These are phyloP conservation scores for Cichladusa arquata DNA, from an alignment of 2,113 vertebrate species.

Conservation along the genomic window DNA sequence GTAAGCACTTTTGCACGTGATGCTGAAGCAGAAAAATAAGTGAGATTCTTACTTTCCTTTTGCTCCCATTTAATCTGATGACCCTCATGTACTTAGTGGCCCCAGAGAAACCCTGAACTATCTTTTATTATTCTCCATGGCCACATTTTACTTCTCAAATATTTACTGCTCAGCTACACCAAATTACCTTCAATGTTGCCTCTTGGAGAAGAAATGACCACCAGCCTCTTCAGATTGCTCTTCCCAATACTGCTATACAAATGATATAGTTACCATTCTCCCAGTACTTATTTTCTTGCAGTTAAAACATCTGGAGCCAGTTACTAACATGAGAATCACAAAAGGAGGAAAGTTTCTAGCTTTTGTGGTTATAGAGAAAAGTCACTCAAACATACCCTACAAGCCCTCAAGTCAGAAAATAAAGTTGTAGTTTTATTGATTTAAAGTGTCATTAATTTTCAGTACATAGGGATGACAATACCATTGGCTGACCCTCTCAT, in stretches of 20 bases:
- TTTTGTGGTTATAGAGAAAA: neutral
- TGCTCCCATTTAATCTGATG: neutral
- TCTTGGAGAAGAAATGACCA: neutral
- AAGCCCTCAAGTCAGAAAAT: conserved; percentile 24
- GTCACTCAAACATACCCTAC: neutral
- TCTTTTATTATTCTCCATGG: neutral
- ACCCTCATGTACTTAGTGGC: neutral
- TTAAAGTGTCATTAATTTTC: neutral
- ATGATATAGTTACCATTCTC: neutral
- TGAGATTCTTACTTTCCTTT: neutral
- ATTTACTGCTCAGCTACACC: neutral
- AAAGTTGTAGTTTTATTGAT: neutral
- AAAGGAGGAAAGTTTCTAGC: neutral
- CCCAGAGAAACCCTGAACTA: neutral
- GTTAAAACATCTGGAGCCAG: conserved; percentile 16
- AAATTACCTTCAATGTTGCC: neutral
- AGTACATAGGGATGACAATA: neutral
- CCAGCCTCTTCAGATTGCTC: neutral
- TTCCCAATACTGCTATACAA: neutral
- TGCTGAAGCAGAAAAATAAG: neutral
- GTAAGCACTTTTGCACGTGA: neutral
- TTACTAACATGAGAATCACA: neutral
- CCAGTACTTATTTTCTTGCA: neutral
- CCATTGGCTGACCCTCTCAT: neutral
- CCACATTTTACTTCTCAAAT: neutral